Evolutionary conservation across 2,797 vertebrate genomes (phyloP).

Genomic region (Tarsius wallacei): DNA sequence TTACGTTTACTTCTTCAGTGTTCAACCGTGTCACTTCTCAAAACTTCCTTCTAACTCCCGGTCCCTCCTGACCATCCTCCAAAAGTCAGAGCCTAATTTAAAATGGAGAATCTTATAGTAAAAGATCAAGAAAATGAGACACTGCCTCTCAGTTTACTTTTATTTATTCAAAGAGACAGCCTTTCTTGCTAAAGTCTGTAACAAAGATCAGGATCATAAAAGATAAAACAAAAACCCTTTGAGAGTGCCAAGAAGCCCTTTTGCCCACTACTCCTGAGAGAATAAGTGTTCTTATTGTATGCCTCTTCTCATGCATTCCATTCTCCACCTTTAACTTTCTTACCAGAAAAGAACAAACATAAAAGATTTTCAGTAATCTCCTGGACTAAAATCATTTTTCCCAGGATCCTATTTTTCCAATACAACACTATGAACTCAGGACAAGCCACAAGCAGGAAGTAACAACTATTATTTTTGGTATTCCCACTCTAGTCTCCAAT

Average conservation of each 20-base stretch:
- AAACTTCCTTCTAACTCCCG: neutral
- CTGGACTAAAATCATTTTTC: neutral
- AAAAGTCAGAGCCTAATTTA: slow-evolving; percentile 6
- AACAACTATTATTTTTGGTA: neutral
- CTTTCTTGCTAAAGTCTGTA: slow-evolving; percentile 56
- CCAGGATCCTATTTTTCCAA: neutral
- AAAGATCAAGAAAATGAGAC: neutral
- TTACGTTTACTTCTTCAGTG: neutral
- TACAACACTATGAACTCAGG: slow-evolving; percentile 12
- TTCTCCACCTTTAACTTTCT: slow-evolving; percentile 56
- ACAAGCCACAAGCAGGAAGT: slow-evolving; percentile 44
- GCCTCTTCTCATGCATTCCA: slow-evolving; percentile 41
- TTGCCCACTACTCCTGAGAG: neutral
- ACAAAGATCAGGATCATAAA: slow-evolving; percentile 48
- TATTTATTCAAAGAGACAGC: slow-evolving; percentile 6
- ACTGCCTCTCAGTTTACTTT: neutral
- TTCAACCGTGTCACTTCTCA: neutral
- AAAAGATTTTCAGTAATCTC: slow-evolving; percentile 35
- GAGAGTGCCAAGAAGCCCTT: neutral
- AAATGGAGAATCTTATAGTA: neutral
- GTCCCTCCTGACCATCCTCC: neutral
- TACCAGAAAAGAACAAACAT: slow-evolving; percentile 45
- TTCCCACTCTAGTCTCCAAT: neutral
- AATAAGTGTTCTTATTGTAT: neutral
- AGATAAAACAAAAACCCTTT: slow-evolving; percentile 49